Conservation (phyloP, 2,888 invertebrate species). For the Galeopsomyia nigrocyanea region DNA sequence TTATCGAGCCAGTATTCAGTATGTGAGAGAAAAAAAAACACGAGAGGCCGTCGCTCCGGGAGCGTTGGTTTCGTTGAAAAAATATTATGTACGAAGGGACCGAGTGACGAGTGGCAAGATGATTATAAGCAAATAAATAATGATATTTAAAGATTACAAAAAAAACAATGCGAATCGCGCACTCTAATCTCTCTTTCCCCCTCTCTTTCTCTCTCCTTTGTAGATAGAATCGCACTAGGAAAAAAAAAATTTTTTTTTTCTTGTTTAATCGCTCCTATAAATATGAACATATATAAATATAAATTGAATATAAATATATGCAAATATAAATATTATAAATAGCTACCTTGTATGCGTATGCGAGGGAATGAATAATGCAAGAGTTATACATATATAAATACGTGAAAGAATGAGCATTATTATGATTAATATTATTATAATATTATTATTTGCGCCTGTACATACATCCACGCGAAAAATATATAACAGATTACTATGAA, state of each 20-base stretch:
- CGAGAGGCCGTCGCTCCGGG: constrained; percentile 12
- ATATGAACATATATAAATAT: constrained; percentile 62
- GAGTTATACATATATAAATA: constrained; percentile 62
- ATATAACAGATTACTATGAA: constrained; percentile 68
- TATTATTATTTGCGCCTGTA: constrained; percentile 68
- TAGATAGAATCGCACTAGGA: constrained; percentile 62
- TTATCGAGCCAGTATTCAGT: constrained; percentile 49
- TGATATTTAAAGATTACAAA: constrained; percentile 18
- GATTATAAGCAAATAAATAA: not conserved
- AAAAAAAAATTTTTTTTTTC: constrained; percentile 53
- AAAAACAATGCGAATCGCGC: constrained; percentile 27
- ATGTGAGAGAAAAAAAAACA: constrained; percentile 17
- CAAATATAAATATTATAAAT: constrained; percentile 60
- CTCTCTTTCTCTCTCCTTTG: constrained; percentile 52
- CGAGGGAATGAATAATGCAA: constrained; percentile 51
- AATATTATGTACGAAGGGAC: constrained; percentile 2
- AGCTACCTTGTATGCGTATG: constrained; percentile 55
- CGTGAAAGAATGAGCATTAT: constrained; percentile 55
- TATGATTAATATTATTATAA: constrained; percentile 52
- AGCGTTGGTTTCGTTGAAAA: constrained; percentile 1
- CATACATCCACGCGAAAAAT: constrained; percentile 68
- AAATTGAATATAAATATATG: constrained; percentile 51
- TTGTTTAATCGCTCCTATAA: constrained; percentile 64
- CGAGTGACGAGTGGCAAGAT: constrained; percentile 12
- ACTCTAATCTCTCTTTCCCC: constrained; percentile 15